Evolutionary conservation across 2,888 invertebrate genomes (phyloP).

Genomic region (Hermaeophaga mercurialis): DNA sequence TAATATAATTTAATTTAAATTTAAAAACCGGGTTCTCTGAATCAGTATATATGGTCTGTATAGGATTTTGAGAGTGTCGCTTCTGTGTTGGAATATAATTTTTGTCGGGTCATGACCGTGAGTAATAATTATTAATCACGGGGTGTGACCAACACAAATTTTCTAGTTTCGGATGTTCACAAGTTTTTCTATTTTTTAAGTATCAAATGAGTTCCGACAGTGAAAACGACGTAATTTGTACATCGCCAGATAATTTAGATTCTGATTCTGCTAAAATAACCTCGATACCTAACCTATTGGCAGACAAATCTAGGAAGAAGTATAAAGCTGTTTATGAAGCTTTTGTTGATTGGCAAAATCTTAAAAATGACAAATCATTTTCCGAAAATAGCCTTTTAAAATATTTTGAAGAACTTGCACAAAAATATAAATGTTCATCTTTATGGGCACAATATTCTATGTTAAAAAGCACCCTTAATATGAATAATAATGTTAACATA

Average conservation of each 20-base stretch:
- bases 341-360: conserved; percentile 36
- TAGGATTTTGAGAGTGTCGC: no score
- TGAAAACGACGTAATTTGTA: not conserved
- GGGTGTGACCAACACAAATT: no score
- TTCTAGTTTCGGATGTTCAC: no score
- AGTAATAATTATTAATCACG: no score
- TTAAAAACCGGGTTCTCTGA: no score
- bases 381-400: conserved; percentile 36
- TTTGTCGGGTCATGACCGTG: no score
- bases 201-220: not conserved
- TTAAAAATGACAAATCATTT: conserved; percentile 26
- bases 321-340: conserved; percentile 32
- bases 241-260: not conserved
- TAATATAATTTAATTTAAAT: no score
- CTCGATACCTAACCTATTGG: conserved; percentile 7
- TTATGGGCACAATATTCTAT: conserved; percentile 36
- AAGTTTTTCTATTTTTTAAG: no score
- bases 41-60: no score
- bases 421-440: conserved; percentile 33
- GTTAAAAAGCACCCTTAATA: conserved; percentile 32
- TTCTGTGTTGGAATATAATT: no score
- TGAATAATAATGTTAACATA: conserved; percentile 33
- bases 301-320: conserved; percentile 29
- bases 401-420: conserved; percentile 34
- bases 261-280: not conserved